Conservation (phyloP, 2,888 invertebrate species). For the Resseliella maxima region DNA sequence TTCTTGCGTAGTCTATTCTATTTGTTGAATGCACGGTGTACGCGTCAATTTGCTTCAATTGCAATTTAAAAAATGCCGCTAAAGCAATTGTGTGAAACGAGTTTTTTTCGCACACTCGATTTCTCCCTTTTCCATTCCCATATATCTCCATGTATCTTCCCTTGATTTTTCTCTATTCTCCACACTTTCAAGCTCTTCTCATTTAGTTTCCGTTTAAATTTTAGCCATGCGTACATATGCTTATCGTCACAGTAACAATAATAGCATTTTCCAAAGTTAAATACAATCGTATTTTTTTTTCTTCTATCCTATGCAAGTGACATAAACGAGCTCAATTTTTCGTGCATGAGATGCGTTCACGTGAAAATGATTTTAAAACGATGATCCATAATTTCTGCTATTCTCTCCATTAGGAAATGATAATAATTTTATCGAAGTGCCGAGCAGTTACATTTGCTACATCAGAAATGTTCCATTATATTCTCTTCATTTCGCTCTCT, state of each 20-base stretch:
- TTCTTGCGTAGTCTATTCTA: neutral
- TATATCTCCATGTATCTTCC: neutral
- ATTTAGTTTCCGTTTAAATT: neutral
- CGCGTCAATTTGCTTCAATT: constrained; percentile 41
- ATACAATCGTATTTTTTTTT: no score
- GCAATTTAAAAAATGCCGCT: constrained; percentile 39
- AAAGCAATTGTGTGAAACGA: constrained; percentile 35
- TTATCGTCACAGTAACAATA: no score
- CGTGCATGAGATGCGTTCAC: neutral
- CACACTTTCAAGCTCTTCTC: neutral
- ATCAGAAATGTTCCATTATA: no score
- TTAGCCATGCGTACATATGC: neutral
- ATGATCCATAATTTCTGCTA: constrained; percentile 33
- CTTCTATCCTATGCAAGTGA: neutral
- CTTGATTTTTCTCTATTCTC: no score
- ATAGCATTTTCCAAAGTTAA: neutral
- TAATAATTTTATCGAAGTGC: constrained; percentile 1
- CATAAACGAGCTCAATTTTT: neutral
- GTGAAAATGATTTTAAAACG: constrained; percentile 33
- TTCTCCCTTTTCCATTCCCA: no score
- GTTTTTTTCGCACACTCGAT: no score
- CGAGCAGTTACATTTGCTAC: neutral
- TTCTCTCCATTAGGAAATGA: neutral
- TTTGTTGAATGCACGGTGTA: neutral
- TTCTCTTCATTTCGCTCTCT: no score